phyloP scores from a whole-genome alignment of 64 coral and sea anemone genomes.

The Platygyra sinensis region DNA sequence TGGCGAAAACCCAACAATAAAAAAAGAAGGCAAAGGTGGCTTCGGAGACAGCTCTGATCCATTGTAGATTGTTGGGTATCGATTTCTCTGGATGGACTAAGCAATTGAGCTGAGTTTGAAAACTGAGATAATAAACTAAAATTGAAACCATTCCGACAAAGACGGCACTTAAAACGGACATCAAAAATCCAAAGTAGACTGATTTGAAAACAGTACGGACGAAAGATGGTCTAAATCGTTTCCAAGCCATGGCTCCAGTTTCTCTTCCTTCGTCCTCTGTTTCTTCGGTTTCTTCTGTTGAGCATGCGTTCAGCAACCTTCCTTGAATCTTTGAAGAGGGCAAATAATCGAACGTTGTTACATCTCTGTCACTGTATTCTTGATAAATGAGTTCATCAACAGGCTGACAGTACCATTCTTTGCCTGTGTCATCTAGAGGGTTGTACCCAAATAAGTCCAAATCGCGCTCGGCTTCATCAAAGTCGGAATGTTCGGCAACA shows the following conservation, averaged over 20 bases:
- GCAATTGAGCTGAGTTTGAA: background rate
- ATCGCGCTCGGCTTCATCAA: background rate
- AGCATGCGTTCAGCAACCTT: background rate
- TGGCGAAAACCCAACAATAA: background rate
- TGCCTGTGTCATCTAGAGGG: background rate
- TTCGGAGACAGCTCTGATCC: background rate
- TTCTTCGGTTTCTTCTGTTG: background rate
- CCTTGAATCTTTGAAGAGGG: background rate
- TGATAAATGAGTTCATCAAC: constrained; percentile 16
- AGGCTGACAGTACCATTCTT: constrained; percentile 17
- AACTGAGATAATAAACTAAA: background rate
- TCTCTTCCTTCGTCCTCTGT: background rate
- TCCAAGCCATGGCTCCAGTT: constrained; percentile 14
- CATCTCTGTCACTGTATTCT: constrained; percentile 12
- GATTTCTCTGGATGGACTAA: background rate
- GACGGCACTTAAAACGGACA: background rate
- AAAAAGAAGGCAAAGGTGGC: background rate
- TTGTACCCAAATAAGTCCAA: background rate
- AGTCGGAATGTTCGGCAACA: background rate
- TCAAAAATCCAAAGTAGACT: background rate
- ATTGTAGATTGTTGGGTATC: background rate
- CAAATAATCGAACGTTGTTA: background rate
- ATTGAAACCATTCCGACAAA: background rate
- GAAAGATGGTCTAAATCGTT: background rate
- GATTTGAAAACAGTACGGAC: too few relatives aligned